Percentiles rank a stretch among this genome's conserved stretches.
Evolutionary conservation across 2,113 vertebrate genomes (phyloP).

Genomic region (Pygoscelis adeliae): DNA sequence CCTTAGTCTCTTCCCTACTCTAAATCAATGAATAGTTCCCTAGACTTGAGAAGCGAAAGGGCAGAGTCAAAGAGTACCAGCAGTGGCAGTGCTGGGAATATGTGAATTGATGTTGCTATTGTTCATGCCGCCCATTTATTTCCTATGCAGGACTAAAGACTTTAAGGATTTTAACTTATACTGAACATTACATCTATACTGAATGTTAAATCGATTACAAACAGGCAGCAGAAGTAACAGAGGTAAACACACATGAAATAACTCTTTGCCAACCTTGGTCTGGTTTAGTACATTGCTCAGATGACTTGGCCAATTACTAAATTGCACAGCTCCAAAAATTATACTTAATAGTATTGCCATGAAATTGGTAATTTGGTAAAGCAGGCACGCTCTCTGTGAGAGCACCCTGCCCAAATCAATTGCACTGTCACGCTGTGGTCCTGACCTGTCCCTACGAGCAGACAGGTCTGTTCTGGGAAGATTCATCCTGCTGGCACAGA

Average conservation of each 20-base stretch:
- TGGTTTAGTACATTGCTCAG: background rate
- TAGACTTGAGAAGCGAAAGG: background rate
- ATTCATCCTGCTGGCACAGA: background rate
- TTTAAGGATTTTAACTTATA: slow-evolving; percentile 1
- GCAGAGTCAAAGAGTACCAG: background rate
- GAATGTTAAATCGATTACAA: background rate
- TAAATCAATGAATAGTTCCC: background rate
- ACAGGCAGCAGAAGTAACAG: background rate
- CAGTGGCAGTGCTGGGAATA: background rate
- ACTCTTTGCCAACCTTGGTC: background rate
- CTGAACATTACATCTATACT: background rate
- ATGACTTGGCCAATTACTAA: background rate
- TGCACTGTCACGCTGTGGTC: background rate
- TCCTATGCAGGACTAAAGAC: background rate
- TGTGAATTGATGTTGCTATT: background rate
- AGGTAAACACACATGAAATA: background rate
- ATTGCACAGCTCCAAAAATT: background rate
- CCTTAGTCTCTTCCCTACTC: background rate
- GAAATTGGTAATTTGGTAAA: background rate
- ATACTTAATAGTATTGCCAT: background rate
- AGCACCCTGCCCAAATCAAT: background rate
- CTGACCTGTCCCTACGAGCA: background rate
- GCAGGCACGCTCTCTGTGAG: background rate
- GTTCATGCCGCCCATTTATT: background rate
- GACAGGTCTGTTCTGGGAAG: background rate